Percentiles rank a stretch among this genome's conserved stretches.
These are phyloP conservation scores for Urosaurus nigricauda DNA, from an alignment of 2,797 vertebrate genomes.

Conservation along the genomic window DNA sequence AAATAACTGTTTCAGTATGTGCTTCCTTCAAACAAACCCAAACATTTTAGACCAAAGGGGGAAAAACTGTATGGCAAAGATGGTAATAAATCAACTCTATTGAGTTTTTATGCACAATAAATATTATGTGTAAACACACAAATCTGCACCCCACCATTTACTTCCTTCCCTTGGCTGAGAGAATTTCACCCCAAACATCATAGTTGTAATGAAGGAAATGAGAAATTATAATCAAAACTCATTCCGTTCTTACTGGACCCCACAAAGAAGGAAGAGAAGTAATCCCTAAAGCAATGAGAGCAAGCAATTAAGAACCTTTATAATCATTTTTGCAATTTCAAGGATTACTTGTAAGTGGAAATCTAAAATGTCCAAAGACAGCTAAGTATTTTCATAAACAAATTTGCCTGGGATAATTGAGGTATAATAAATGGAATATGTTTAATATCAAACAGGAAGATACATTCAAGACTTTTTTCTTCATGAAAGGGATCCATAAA, in stretches of 20 bases:
- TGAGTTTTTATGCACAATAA: no score
- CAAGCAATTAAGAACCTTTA: background rate
- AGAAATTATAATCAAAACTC: background rate
- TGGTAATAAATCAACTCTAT: background rate
- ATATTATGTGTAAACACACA: background rate
- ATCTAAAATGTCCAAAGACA: constrained; percentile 2
- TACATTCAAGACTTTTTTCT: background rate
- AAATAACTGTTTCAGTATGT: background rate
- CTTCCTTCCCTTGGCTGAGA: background rate
- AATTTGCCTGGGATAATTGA: background rate
- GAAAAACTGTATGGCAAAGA: background rate
- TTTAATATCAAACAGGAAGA: background rate
- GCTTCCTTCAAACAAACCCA: background rate
- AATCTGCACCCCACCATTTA: background rate
- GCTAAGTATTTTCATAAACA: background rate
- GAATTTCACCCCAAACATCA: background rate
- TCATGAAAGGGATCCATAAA: background rate
- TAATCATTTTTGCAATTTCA: background rate
- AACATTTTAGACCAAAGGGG: background rate
- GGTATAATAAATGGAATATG: background rate
- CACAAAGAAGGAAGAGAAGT: background rate
- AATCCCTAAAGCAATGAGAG: background rate
- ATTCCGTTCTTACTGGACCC: background rate
- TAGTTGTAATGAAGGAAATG: background rate
- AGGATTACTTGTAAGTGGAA: background rate